phyloP scores from a whole-genome alignment of 2,113 vertebrate genomes.

The Xiphophorus maculatus region DNA sequence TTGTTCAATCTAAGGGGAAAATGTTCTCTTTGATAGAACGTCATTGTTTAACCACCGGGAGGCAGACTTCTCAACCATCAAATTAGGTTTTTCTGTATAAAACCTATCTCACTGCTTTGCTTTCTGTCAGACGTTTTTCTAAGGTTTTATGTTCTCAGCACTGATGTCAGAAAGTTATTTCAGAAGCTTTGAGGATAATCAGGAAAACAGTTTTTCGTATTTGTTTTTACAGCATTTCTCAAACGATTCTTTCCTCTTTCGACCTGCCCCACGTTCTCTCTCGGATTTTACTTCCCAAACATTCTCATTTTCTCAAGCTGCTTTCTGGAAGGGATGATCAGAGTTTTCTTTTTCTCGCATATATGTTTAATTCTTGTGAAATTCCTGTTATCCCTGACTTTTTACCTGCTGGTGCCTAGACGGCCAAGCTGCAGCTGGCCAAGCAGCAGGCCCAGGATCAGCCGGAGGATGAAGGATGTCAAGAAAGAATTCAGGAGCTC shows the following conservation, averaged over 20 bases:
- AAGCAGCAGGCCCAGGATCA: constrained; percentile 86
- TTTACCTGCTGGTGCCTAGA: constrained; percentile 74
- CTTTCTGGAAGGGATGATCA: neutral
- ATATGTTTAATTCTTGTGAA: neutral
- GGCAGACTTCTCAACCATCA: constrained; percentile 39
- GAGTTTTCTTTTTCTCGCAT: neutral
- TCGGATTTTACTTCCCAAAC: neutral
- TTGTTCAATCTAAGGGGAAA: neutral
- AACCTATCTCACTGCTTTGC: neutral
- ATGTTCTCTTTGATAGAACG: neutral
- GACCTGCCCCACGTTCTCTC: no score
- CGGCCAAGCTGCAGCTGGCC: constrained; percentile 87
- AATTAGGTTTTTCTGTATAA: neutral
- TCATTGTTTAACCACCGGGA: constrained; percentile 38
- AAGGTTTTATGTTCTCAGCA: no score
- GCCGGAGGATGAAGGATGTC: constrained; percentile 79
- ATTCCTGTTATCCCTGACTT: neutral
- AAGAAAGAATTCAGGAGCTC: constrained; percentile 83
- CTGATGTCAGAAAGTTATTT: no score
- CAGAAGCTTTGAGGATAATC: neutral
- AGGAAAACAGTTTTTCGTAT: no score
- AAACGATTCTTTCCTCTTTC: no score
- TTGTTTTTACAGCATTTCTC: no score
- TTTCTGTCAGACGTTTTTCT: no score
- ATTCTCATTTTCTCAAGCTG: neutral